Base-by-base conservation (phyloP, 2,113 vertebrate species). In the Lepisosteus oculatus region DNA sequence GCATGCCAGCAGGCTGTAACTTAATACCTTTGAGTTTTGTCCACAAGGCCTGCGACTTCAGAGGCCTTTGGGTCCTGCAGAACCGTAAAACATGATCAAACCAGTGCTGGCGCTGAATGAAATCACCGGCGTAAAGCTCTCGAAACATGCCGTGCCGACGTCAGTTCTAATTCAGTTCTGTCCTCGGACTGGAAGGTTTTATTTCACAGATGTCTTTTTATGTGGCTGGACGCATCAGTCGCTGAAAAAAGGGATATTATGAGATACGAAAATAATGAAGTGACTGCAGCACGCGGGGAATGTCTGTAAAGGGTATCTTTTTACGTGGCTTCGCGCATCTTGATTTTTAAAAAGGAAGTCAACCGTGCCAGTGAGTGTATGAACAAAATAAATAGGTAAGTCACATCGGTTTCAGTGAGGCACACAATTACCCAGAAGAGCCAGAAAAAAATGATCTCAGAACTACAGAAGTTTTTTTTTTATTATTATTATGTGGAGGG, bases 1-100 rank as follows among this genome's bases (percentile, higher is more conserved):
- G 79, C 78, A 90, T 87, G 86, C 85, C 85, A 87, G 81, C 82
- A 79, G 79, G 74, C 78, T 81, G 87, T 84, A 91, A 90, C 84
- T 83, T 80, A 84, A 89, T 86, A 88, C 62, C 62, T 55, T 65
- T 13, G 6, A 54, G 6, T 47, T 44, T 14, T 44, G 68, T 56
- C 6, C 56, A 64, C 62, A 41, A 17, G 62, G 62, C 41, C 15
- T 64, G 17, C 17, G 62, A 9, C 62, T 64, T 64, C 62, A 64
- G 42, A 5, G 17, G 17, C 4, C 42, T n/a, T 6, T 64, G 3
- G 17, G 41, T 29, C 62, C 62, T 64, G 1, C 17, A 15, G 62
- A 64, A 64, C 17, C 62, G 6, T 64, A 64, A 64, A 64, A 15
- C 62, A 8, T 64, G 41, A 15, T 64, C 62, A 64, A 43, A 64